Percentiles rank a stretch among this genome's conserved stretches.
phyloP scores from a whole-genome alignment of 2,888 invertebrate genomes.

The Ashinkailepas kermadecensis region DNA sequence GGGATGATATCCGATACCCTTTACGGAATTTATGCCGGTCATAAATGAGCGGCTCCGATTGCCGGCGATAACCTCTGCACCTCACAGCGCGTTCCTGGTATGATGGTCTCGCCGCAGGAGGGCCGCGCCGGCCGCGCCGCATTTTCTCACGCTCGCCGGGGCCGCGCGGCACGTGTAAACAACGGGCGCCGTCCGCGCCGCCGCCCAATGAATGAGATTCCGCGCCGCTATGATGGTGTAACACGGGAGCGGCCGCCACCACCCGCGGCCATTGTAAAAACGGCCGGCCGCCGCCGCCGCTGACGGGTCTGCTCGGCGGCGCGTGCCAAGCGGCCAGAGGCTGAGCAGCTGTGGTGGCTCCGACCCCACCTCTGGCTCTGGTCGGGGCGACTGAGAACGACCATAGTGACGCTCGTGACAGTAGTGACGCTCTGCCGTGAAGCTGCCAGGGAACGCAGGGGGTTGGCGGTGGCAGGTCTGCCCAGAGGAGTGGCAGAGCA shows the following conservation, averaged over 20 bases:
- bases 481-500: no score
- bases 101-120: not conserved
- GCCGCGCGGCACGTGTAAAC: not conserved
- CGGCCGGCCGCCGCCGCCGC: not conserved
- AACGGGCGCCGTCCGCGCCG: not conserved
- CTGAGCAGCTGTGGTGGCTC: no score
- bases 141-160: not conserved
- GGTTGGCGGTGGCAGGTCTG: no score
- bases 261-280: not conserved
- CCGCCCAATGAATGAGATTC: not conserved
- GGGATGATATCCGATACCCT: not conserved
- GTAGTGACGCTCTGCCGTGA: no score
- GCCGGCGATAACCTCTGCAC: not conserved
- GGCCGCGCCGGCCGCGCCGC: not conserved
- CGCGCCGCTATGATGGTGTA: not conserved
- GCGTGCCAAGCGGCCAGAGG: no score
- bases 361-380: no score
- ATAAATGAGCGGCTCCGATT: not conserved
- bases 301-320: not conserved
- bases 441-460: no score
- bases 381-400: no score
- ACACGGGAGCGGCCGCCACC: not conserved
- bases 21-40: not conserved
- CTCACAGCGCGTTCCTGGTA: not conserved
- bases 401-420: no score